Evolutionary conservation across 2,888 invertebrate species (phyloP).

Genomic region (Myopa testacea): DNA sequence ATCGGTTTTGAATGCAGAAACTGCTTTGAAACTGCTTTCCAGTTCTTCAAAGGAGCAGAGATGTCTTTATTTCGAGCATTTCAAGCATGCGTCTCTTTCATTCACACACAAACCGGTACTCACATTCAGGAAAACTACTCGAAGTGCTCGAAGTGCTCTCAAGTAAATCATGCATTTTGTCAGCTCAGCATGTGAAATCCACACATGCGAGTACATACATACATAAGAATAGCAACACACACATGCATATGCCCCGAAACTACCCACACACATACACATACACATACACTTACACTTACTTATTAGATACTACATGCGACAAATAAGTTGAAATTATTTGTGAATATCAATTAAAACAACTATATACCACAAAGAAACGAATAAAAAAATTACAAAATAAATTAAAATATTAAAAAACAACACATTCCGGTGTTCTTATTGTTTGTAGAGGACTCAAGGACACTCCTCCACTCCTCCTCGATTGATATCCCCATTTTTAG

Average conservation of each 20-base stretch:
- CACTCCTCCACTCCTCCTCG: no score
- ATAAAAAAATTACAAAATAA: neutral
- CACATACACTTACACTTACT: neutral
- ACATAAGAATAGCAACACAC: neutral
- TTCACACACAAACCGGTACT: no score
- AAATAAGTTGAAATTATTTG: slow-evolving; percentile 1
- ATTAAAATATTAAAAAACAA: slow-evolving; percentile 1
- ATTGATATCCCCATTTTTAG: no score
- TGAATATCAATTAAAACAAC: neutral
- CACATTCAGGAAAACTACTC: no score
- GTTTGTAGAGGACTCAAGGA: neutral
- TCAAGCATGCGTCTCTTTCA: no score
- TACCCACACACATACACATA: slow-evolving; percentile 15
- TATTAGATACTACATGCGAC: neutral
- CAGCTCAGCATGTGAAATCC: neutral
- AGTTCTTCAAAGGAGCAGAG: no score
- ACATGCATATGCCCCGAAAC: neutral
- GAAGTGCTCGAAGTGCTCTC: neutral
- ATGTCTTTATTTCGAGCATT: no score
- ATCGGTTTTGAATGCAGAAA: no score
- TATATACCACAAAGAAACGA: neutral
- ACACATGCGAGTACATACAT: neutral
- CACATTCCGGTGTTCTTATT: neutral
- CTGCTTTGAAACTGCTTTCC: no score
- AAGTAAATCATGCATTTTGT: neutral